Conservation (phyloP, 2,113 vertebrate species). For the Motacilla alba region DNA sequence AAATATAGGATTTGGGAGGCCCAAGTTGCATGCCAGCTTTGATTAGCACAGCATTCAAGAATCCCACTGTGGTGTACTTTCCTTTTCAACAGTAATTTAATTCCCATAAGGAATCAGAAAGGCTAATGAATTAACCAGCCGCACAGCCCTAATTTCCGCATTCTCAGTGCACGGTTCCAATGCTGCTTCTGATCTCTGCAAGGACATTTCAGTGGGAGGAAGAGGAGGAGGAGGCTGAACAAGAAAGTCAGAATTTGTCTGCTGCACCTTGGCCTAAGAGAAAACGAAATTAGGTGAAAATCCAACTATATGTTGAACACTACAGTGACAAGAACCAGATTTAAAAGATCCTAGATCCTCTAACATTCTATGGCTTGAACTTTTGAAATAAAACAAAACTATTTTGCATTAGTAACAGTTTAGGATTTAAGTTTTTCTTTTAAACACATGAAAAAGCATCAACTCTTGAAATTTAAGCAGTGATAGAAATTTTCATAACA, state of each 20-base stretch:
- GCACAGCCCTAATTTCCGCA: not conserved
- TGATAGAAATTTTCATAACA: not conserved
- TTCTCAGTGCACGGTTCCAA: not conserved
- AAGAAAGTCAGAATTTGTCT: not conserved
- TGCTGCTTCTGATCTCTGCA: not conserved
- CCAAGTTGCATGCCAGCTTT: not conserved
- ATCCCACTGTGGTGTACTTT: not conserved
- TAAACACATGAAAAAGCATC: not conserved
- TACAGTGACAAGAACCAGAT: not conserved
- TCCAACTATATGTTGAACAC: not conserved
- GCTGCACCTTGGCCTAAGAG: not conserved
- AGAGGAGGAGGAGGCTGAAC: not conserved
- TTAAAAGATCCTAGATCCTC: not conserved
- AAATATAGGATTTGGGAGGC: not conserved
- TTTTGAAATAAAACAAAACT: not conserved
- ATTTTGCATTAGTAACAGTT: not conserved
- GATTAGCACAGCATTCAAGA: not conserved
- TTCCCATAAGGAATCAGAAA: not conserved
- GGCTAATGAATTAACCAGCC: conserved; percentile 16
- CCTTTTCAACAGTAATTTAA: not conserved
- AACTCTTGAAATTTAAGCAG: not conserved
- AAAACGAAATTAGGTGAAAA: not conserved
- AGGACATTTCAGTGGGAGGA: not conserved
- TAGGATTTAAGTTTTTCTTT: not conserved
- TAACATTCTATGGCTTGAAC: not conserved